These are phyloP conservation scores for Sinodicranocentrus sp. DNA, from an alignment of 2,888 invertebrate species.

Conservation along the genomic window DNA sequence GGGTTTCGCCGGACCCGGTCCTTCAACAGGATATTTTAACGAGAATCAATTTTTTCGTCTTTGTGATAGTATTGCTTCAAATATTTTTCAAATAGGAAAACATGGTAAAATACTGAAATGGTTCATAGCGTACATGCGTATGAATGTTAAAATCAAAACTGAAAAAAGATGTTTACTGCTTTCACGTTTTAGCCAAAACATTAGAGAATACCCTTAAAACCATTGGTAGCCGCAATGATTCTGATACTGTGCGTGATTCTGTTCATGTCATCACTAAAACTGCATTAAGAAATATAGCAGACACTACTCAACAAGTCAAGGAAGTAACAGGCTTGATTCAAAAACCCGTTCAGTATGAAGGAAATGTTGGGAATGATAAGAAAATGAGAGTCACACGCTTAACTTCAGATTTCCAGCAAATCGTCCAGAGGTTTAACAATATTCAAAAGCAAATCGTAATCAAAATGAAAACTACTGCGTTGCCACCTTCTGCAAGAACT, in stretches of 20 bases:
- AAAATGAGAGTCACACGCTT: slow-evolving; percentile 91
- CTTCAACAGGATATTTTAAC: slow-evolving; percentile 71
- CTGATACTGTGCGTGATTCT: slow-evolving; percentile 82
- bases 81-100: slow-evolving; percentile 87
- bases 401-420: slow-evolving; percentile 89
- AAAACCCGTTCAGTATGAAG: slow-evolving; percentile 86
- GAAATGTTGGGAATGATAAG: slow-evolving; percentile 66
- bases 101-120: slow-evolving; percentile 81
- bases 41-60: slow-evolving; percentile 83
- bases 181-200: slow-evolving; percentile 65
- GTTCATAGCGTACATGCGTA: neutral
- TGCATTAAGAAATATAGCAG: slow-evolving; percentile 86
- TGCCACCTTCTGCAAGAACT: slow-evolving; percentile 55
- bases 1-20: slow-evolving; percentile 59
- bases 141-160: neutral
- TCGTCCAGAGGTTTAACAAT: slow-evolving; percentile 86
- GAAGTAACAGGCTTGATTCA: slow-evolving; percentile 85
- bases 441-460: slow-evolving; percentile 86
- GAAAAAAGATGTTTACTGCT: neutral
- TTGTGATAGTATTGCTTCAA: slow-evolving; percentile 89
- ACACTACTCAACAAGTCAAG: slow-evolving; percentile 86
- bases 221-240: slow-evolving; percentile 88
- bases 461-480: slow-evolving; percentile 74
- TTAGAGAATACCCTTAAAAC: slow-evolving; percentile 87
- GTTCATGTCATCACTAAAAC: slow-evolving; percentile 85